Base-by-base conservation (phyloP, 2,888 invertebrate genomes). In the Cartodere bifasciata region DNA sequence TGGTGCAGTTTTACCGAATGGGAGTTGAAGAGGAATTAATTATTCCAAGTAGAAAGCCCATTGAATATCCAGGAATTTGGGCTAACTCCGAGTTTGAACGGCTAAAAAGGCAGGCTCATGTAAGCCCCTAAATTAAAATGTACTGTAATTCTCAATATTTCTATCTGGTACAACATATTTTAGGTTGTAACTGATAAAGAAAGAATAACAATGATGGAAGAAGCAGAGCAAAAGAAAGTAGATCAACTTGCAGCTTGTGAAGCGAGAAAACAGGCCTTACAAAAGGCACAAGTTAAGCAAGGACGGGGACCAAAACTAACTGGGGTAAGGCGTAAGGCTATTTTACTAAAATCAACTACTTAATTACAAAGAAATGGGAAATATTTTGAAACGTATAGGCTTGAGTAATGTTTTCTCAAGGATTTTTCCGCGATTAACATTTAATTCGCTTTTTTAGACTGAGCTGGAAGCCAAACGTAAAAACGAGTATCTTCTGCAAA, bases 41-140 rank as follows among this genome's bases (percentile, higher is more conserved):
- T 2, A 55, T 75, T 1, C 72, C 75, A 0, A 64, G 63, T 27
- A 53, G 52, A 2, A 51, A 63, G 16, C 64, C 65, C 1, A 68
- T 66, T 37, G 61, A 62, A 32, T 65, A 69, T 41, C 72, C 75
- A 0, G 72, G 69, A 3, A 57, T 77, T 21, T 64, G 76, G 51
- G 66, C 68, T 0, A 65, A 63, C 32, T 55, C 59, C 0, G 77
- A 83, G 38, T 72, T 69, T 37, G 62, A 71, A 2, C 56, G 74
- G 16, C 50, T 80, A 3, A 64, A 68, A 47, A 60, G 64, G 23
- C 70, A 73, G 37, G 70, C 76, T 1, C 67, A 60, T 53, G 70
- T 74, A 47, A 45, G 41, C 32, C n/a, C 20, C 11, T 21, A 21
- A 17, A 22, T n/a, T 31, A 3, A 10, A n/a, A 25, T 4, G 10